Evolutionary conservation across 2,113 vertebrate species (phyloP).

Genomic region (Megaptera novaeangliae): DNA sequence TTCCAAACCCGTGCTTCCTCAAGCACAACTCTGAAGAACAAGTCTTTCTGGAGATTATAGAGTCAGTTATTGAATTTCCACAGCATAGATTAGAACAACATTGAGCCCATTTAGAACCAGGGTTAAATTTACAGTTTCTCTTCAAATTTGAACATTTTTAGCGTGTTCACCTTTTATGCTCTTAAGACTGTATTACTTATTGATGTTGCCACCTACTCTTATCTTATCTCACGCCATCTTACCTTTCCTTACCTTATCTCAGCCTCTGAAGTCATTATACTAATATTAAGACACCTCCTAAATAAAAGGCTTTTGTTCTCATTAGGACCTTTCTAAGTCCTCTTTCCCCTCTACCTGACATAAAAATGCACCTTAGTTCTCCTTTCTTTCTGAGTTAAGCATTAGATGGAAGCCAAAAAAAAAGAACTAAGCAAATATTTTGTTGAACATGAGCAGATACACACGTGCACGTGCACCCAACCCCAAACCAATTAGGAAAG

Average conservation of each 20-base stretch:
- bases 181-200: not conserved
- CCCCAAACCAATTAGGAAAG: not conserved
- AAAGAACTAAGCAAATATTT: not conserved
- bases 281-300: conserved; percentile 54
- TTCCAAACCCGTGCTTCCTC: not conserved
- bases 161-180: not conserved
- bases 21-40: not conserved
- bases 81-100: not conserved
- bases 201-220: conserved; percentile 39
- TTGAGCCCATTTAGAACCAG: not conserved
- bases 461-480: not conserved
- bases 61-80: conserved; percentile 46
- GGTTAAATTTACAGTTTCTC: conserved; percentile 64
- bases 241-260: conserved; percentile 60
- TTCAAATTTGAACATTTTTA: not conserved
- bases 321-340: not conserved
- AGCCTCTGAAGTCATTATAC: conserved; percentile 34
- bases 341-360: not conserved
- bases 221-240: conserved; percentile 65
- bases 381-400: conserved; percentile 19
- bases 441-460: not conserved
- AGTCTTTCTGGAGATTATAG: conserved; percentile 37
- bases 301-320: conserved; percentile 58
- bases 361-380: not conserved
- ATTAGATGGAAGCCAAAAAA: not conserved